Conservation (phyloP, 2,113 vertebrate genomes). For the Phylloscopus trochiloides region DNA sequence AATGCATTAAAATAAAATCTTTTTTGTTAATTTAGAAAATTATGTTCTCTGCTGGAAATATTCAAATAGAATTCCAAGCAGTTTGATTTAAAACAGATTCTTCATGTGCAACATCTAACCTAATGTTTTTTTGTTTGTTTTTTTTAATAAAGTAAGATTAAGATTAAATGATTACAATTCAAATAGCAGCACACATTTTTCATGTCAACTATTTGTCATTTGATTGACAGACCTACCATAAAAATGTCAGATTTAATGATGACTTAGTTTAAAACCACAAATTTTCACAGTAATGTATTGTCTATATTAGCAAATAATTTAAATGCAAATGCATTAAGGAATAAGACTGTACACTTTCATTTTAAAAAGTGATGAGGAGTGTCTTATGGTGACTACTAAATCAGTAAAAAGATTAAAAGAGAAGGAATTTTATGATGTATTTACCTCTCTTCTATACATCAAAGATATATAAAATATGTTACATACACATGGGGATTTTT, state of each 20-base stretch:
- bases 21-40: conserved; percentile 36
- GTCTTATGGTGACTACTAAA: not conserved
- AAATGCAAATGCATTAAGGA: not conserved
- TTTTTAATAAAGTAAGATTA: not conserved
- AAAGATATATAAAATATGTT: not conserved
- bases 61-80: conserved; percentile 2
- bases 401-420: not conserved
- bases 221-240: not conserved
- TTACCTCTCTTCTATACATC: not conserved
- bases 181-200: not conserved
- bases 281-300: not conserved
- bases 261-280: not conserved
- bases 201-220: not conserved
- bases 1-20: not conserved
- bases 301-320: conserved; percentile 5
- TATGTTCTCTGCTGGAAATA: conserved; percentile 26
- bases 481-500: not conserved
- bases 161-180: not conserved
- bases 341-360: not conserved
- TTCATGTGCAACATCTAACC: not conserved
- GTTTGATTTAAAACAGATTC: not conserved
- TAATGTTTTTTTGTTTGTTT: not conserved
- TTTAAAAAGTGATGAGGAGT: not conserved
- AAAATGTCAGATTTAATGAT: not conserved
- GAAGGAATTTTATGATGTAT: not conserved